These are phyloP conservation scores for Bimastos eiseni DNA, from an alignment of 2,888 invertebrate species.

Conservation along the genomic window DNA sequence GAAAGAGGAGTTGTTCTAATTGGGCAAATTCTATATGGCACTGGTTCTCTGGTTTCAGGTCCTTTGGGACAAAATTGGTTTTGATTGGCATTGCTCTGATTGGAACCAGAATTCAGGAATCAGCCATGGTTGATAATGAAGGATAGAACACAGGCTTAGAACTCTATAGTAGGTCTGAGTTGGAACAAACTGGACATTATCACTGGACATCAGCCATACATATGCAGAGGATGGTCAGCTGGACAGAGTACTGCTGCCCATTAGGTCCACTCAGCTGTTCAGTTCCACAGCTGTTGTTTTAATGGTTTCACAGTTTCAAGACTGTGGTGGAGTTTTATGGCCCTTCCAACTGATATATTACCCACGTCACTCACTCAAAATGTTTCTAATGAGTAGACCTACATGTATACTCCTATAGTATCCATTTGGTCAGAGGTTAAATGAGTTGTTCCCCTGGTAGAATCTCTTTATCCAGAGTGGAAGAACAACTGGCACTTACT, in stretches of 20 bases:
- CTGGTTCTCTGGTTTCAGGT: constrained; percentile 2
- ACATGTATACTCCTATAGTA: background rate
- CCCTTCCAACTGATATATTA: background rate
- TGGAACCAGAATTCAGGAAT: background rate
- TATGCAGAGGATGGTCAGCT: background rate
- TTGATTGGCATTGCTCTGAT: constrained; percentile 17
- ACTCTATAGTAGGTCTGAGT: background rate
- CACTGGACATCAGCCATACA: background rate
- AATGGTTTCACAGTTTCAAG: background rate
- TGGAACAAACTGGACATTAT: background rate
- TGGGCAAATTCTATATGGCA: constrained; percentile 16
- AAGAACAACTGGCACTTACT: background rate
- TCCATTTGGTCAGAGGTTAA: background rate
- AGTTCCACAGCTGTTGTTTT: constrained; percentile 9
- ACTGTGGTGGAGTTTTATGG: background rate
- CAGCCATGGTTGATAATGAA: constrained; percentile 2
- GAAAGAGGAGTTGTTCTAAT: constrained; percentile 14
- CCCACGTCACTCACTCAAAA: background rate
- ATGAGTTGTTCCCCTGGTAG: background rate
- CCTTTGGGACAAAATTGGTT: constrained; percentile 9
- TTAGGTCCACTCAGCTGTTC: constrained; percentile 13
- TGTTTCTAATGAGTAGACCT: background rate
- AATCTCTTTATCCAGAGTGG: background rate
- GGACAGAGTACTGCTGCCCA: background rate
- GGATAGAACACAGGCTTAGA: background rate